Evolutionary conservation across 2,797 vertebrate genomes (phyloP), one percentile per base, ranked within the genome.

Genomic region (Tragopan temminckii): DNA sequence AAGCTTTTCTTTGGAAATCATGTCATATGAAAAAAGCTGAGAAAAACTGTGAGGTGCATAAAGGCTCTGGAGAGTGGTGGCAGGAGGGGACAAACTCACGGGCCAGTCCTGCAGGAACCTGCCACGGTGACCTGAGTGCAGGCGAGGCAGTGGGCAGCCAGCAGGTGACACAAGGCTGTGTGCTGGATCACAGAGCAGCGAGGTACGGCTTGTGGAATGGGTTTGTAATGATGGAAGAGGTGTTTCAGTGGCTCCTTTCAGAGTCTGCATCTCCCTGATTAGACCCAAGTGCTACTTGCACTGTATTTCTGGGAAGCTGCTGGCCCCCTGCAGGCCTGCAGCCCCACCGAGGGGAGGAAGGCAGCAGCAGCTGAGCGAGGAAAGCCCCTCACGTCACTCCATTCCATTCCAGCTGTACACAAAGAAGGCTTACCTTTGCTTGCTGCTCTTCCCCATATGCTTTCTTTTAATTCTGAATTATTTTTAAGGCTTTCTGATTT

Each of bases 401-500:
- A 77, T 52, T 33, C 17, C 31, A 18, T 78, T 66, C 62, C 38
- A 66, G 42, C 45, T 69, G 62, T 55, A 7, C 4, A 33, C 52
- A 53, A 68, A 52, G 42, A 68, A 61, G 53, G 84, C 64, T 80
- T 69, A 58, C 31, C 27, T 90, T 23, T 0, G 11, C 45, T 69
- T 43, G 18, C 35, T 78, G 81, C 21, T 92, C 43, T 91, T 78
- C 55, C 55, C 59, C 31, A 17, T 21, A 29, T 0, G 11, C 19
- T 70, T 89, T 63, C 84, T 96, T 95, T 92, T 88, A 92, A 80
- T n/a, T 85, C 63, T n/a, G 59, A 75, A 92, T 79, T 91, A 89
- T 93, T 94, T 96, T 83, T 36, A 63, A 95, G 83, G 89, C 50
- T 89, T 91, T 91, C 57, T 91, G 55, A 27, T 95, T 94, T 76